Evolutionary conservation across 1,140 invertebrate genomes (phyloP).

Genomic region (Caenorhabditis briggsae): DNA sequence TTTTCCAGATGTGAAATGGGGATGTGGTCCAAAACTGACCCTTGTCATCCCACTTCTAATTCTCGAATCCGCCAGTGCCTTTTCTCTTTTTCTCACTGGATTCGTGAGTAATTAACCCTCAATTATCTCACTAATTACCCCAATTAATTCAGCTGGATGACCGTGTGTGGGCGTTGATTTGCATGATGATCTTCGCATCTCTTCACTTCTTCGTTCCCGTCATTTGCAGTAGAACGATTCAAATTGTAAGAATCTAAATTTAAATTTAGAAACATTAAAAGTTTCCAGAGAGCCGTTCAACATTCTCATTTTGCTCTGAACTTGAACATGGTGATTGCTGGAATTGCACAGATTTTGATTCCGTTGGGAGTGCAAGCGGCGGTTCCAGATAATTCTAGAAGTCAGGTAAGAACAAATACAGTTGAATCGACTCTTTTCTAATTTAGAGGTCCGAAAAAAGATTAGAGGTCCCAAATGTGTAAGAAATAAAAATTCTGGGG

Average conservation of each 20-base stretch:
- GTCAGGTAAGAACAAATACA: constrained; percentile 47
- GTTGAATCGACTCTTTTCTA: no score
- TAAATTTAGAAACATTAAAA: not conserved
- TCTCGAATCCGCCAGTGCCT: constrained; percentile 27
- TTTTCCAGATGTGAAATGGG: constrained; percentile 43
- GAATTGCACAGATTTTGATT: constrained; percentile 59
- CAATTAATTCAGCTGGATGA: constrained; percentile 50
- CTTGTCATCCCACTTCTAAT: constrained; percentile 49
- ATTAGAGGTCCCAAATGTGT: no score
- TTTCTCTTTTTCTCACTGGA: constrained; percentile 55
- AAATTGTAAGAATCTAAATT: constrained; percentile 52
- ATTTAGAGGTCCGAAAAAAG: no score
- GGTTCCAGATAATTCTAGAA: constrained; percentile 55
- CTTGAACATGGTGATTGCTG: constrained; percentile 59
- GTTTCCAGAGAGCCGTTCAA: constrained; percentile 58
- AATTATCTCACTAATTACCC: not conserved
- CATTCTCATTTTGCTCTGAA: constrained; percentile 60
- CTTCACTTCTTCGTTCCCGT: constrained; percentile 62
- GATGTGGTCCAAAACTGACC: constrained; percentile 2
- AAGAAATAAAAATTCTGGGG: no score
- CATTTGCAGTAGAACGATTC: constrained; percentile 58
- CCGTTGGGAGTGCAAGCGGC: constrained; percentile 48
- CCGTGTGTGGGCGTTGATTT: constrained; percentile 48
- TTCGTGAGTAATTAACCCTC: constrained; percentile 1
- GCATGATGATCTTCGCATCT: constrained; percentile 57